phyloP scores from a whole-genome alignment of 2,113 vertebrate species.

The Leptobrachium leishanense region DNA sequence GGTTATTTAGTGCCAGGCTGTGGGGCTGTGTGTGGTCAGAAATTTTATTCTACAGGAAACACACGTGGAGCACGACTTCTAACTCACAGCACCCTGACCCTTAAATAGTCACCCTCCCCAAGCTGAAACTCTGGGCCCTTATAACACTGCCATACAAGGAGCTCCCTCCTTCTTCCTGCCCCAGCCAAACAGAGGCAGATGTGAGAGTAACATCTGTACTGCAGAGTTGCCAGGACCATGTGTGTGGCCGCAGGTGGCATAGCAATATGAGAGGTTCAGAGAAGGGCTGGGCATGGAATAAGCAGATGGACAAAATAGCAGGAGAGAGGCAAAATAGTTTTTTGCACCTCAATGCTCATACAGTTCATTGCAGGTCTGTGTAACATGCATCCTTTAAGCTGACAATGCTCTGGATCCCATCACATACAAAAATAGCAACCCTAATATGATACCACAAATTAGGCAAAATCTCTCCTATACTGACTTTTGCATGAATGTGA shows the following conservation, averaged over 20 bases:
- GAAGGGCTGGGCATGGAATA: neutral
- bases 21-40: conserved; percentile 36
- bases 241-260: conserved; percentile 43
- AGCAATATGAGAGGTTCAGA: conserved; percentile 5
- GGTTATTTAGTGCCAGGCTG: conserved; percentile 14
- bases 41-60: conserved; percentile 37
- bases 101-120: neutral
- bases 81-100: conserved; percentile 36
- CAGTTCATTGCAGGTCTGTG: neutral
- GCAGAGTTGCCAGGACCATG: conserved; percentile 18
- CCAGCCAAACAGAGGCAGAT: conserved; percentile 27
- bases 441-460: too few relatives aligned
- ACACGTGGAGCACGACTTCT: conserved; percentile 19
- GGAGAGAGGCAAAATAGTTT: neutral
- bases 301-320: conserved; percentile 7
- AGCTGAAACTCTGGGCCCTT: neutral
- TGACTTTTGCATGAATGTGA: too few relatives aligned
- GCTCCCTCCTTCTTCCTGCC: neutral
- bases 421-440: too few relatives aligned
- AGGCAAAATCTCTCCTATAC: too few relatives aligned
- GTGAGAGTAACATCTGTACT: conserved; percentile 34
- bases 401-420: too few relatives aligned
- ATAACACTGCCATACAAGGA: neutral
- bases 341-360: neutral
- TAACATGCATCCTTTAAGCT: neutral